Conservation (phyloP, 2,797 vertebrate species). For the Podargus strigoides region DNA sequence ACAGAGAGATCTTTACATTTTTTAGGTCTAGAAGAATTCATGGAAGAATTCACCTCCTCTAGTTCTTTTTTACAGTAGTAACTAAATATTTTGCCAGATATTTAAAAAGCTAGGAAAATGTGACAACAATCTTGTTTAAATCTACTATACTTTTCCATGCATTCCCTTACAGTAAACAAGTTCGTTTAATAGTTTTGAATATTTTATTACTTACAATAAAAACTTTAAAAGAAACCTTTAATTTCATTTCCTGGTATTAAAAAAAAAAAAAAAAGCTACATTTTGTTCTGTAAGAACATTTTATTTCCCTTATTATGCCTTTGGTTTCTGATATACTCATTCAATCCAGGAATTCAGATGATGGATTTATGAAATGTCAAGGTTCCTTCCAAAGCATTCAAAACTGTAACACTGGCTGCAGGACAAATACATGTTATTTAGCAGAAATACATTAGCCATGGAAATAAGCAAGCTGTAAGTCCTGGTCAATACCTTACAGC, state of each 20-base stretch:
- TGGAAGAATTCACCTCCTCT: not conserved
- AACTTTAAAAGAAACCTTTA: not conserved
- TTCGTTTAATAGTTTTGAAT: not conserved
- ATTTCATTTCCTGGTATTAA: not conserved
- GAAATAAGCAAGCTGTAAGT: constrained; percentile 55
- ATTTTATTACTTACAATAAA: not conserved
- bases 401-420: constrained; percentile 36
- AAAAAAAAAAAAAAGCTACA: not conserved
- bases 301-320: not conserved
- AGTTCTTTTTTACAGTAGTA: not conserved
- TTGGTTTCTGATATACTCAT: not conserved
- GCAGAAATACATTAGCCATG: constrained; percentile 62
- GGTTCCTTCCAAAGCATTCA: constrained; percentile 44
- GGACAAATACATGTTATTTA: constrained; percentile 46
- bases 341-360: constrained; percentile 4
- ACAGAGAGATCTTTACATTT: not conserved
- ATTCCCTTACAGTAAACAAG: not conserved
- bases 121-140: not conserved
- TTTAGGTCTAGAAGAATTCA: not conserved
- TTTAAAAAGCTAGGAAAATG: not conserved
- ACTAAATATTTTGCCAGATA: not conserved
- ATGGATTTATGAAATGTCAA: constrained; percentile 43
- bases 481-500: constrained; percentile 68
- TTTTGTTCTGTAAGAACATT: not conserved
- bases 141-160: not conserved